Percentiles rank a stretch among this genome's conserved stretches.
Evolutionary conservation across 2,888 invertebrate genomes (phyloP).

Genomic region (Lithophane semibrunnea): DNA sequence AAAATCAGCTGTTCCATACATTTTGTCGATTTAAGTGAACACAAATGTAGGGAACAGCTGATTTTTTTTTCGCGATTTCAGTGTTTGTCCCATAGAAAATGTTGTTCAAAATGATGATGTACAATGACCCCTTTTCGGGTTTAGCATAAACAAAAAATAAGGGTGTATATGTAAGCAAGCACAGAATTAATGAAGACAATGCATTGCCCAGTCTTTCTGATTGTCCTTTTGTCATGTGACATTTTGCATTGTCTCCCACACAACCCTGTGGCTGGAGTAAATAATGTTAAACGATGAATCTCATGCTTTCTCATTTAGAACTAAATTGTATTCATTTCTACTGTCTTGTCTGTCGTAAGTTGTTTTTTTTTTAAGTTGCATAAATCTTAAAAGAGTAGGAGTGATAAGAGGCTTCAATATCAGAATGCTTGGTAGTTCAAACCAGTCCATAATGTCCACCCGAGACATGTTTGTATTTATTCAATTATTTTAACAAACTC

Average conservation of each 20-base stretch:
- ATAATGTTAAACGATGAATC: constrained; percentile 55
- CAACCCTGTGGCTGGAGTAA: constrained; percentile 36
- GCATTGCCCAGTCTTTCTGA: constrained; percentile 7
- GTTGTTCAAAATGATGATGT: no score
- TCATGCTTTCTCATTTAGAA: constrained; percentile 46
- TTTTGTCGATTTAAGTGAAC: no score
- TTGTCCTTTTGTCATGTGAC: constrained; percentile 23
- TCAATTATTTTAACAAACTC: no score
- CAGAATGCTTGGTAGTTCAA: not conserved
- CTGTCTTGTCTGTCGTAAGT: constrained; percentile 36
- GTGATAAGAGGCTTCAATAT: not conserved
- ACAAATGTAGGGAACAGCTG: no score
- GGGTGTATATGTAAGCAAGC: constrained; percentile 5
- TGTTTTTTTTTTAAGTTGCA: not conserved
- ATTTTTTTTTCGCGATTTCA: no score
- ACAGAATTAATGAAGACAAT: constrained; percentile 23
- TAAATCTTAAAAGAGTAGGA: not conserved
- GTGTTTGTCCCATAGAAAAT: no score
- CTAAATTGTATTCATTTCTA: constrained; percentile 47
- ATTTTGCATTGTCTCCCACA: constrained; percentile 44
- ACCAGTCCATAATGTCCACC: no score
- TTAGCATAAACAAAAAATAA: no score
- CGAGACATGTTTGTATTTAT: no score
- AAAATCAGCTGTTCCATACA: no score
- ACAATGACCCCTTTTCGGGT: no score